Evolutionary conservation across 2,888 invertebrate genomes (phyloP).

Genomic region (Crioceris asparagi): DNA sequence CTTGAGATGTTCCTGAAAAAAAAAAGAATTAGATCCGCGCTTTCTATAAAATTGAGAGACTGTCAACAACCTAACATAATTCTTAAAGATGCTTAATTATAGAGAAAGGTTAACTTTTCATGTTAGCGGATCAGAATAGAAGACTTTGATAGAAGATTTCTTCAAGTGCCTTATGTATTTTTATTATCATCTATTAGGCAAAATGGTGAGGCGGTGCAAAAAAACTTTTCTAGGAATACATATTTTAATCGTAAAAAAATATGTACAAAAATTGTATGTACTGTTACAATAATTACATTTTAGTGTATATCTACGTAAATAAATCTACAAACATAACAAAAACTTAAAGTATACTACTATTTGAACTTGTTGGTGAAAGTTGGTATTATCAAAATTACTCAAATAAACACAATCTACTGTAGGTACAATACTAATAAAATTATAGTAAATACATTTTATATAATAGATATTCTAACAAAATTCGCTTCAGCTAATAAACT

Average conservation of each 20-base stretch:
- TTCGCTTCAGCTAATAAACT: too few species aligned
- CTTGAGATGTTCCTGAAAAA: conserved; percentile 23
- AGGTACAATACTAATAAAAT: too few species aligned
- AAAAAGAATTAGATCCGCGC: conserved; percentile 8
- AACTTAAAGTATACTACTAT: conserved; percentile 16
- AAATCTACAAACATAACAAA: conserved; percentile 19
- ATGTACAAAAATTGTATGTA: conserved; percentile 19
- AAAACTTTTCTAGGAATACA: conserved; percentile 9
- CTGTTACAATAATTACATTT: neutral
- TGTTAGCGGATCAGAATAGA: too few species aligned
- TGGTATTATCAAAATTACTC: neutral
- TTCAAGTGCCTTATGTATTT: too few species aligned
- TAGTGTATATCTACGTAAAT: conserved; percentile 2
- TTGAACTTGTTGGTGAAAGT: conserved; percentile 17
- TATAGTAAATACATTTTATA: too few species aligned
- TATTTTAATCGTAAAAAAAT: conserved; percentile 25
- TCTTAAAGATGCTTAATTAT: too few species aligned
- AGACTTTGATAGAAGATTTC: too few species aligned
- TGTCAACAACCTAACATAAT: too few species aligned
- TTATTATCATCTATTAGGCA: conserved; percentile 3
- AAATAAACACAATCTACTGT: too few species aligned
- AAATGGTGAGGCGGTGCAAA: conserved; percentile 2
- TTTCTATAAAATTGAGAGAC: conserved; percentile 5
- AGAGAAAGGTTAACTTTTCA: too few species aligned
- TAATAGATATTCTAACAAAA: too few species aligned